These are phyloP conservation scores for Enteromius argenteus DNA, from an alignment of 2,797 vertebrate species.

Conservation along the genomic window DNA sequence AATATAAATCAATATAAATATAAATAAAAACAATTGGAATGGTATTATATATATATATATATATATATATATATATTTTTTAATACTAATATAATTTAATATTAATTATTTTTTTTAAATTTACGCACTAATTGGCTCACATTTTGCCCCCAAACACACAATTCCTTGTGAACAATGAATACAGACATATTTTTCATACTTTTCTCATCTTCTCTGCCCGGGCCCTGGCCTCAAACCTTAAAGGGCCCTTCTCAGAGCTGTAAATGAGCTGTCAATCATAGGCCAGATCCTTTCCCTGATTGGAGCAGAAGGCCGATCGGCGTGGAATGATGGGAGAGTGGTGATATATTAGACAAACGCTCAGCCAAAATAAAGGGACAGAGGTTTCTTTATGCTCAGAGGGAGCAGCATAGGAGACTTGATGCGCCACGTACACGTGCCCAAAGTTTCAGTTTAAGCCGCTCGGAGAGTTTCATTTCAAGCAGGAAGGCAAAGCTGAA, in stretches of 20 bases:
- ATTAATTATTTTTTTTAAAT: background rate
- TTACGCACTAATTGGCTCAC: background rate
- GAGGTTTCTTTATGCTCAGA: constrained; percentile 59
- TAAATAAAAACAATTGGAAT: no score
- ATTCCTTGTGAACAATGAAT: constrained; percentile 21
- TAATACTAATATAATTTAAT: no score
- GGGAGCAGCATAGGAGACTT: constrained; percentile 9
- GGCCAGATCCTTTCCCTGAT: constrained; percentile 27
- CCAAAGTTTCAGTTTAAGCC: background rate
- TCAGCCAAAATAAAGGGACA: constrained; percentile 51
- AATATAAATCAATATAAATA: no score
- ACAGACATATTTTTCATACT: constrained; percentile 32
- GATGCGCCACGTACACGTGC: constrained; percentile 25
- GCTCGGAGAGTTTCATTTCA: constrained; percentile 29
- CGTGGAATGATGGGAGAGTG: constrained; percentile 57
- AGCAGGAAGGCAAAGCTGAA: constrained; percentile 23
- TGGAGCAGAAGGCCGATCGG: constrained; percentile 10
- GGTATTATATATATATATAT: no score
- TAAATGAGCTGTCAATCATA: constrained; percentile 48
- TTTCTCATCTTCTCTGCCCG: constrained; percentile 20
- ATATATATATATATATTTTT: no score
- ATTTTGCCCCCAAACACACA: constrained; percentile 26
- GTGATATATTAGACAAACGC: constrained; percentile 59
- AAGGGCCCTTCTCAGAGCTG: constrained; percentile 25
- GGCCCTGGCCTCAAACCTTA: background rate